Base-by-base conservation (phyloP, 2,888 invertebrate species). In the Caenorhabditis zanzibari region DNA sequence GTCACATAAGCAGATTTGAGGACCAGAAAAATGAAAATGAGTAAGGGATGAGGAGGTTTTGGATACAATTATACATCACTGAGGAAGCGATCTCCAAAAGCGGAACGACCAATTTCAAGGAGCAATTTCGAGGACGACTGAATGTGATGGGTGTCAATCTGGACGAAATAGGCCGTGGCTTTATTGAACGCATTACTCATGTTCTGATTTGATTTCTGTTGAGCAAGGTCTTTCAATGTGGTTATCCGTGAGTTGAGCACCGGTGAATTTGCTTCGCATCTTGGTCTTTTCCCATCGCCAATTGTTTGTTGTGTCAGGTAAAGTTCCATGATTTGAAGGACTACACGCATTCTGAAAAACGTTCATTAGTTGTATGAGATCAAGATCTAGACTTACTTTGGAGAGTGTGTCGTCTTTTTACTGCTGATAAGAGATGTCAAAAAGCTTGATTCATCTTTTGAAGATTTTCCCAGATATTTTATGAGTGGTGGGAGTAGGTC, bases 281-380 rank as follows among this genome's bases (percentile, higher is more conserved):
- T 59, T 7, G 87, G 87, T 44, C 77, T 49, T 52, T 77, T 81
- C 38, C 87, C 87, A 6, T 87, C 87, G 44, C 87, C 85, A 44
- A 85, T 26, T 10, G 82, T 72, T 77, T 91, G 91, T 58, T 91
- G 91, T 3, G 77, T 83, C 22, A 90, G 63, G 64, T 88, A 91
- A 54, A 89, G 71, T 74, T 88, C 85, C 19, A 90, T 35, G 10
- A 91, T 79, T 35, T 88, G 80, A 44, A 90, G 71, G 9, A 90
- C 52, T 4, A 86, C 69, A 24, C 91, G 89, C 58, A 91, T 66
- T 80, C 90, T 90, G 69, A 35, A 85, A 74, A 24, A 41, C 2
- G 16, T 0, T 10, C 2, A 19, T 38, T 24, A 5, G 10, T 24
- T 41, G 1, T 38, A 5, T 16, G 16, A 19, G n/a, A n/a, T n/a